phyloP scores from a whole-genome alignment of 2,113 vertebrate genomes.

The Marmota monax region DNA sequence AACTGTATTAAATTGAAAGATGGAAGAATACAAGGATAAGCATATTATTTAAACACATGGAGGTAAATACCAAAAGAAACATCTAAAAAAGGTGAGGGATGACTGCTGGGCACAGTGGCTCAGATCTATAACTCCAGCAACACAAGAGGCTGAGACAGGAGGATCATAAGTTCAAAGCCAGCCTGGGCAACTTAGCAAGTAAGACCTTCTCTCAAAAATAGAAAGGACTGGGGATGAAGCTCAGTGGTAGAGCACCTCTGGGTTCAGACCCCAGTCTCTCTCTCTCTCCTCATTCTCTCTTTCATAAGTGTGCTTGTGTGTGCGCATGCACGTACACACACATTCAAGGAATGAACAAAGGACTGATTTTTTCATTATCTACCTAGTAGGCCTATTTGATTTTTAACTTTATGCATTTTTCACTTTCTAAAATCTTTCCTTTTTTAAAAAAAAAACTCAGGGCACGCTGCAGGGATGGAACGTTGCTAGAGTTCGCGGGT shows the following conservation, averaged over 20 bases:
- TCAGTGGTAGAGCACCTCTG: too few species aligned
- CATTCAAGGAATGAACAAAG: neutral
- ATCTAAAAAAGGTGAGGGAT: neutral
- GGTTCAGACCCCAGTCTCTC: too few species aligned
- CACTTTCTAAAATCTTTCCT: constrained; percentile 6
- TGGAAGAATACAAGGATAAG: neutral
- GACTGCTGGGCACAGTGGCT: too few species aligned
- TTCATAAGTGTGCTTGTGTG: too few species aligned
- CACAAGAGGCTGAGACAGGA: too few species aligned
- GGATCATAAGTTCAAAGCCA: too few species aligned
- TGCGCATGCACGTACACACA: too few species aligned
- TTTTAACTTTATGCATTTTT: neutral
- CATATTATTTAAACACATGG: neutral
- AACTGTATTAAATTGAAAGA: neutral
- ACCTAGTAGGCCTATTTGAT: neutral
- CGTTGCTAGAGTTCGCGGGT: constrained; percentile 68
- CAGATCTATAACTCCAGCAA: too few species aligned
- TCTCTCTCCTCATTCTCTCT: too few species aligned
- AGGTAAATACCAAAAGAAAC: neutral
- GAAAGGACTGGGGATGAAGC: too few species aligned
- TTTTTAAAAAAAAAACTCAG: neutral
- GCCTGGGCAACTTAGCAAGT: too few species aligned
- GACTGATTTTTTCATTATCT: neutral
- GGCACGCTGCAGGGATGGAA: constrained; percentile 73
- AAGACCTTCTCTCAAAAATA: too few species aligned